Base-by-base conservation (phyloP, 1,140 invertebrate species). In the Ips typographus region DNA sequence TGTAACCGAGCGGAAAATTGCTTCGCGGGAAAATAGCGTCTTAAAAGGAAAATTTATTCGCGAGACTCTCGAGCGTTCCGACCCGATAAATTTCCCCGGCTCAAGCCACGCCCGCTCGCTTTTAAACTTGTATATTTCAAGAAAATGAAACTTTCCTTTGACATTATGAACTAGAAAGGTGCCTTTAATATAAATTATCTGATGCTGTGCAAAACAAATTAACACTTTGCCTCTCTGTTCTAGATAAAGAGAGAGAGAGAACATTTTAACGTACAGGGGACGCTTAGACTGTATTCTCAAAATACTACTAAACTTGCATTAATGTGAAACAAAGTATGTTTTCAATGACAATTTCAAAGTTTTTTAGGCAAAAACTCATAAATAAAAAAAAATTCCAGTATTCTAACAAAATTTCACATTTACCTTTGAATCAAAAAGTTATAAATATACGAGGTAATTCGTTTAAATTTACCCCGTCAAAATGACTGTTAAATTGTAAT, bases 81-180 rank as follows among this genome's bases (percentile, higher is more conserved):
- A 68, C 57, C 63, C 68, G 55, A 73, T 73, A 73, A 73, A 73
- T 73, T 68, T 70, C 40, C 59, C 49, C 22, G 49, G 37, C 5
- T 3, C 38, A 47, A 39, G 56, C 57, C 59, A 49, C 68, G 51
- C 60, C 68, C 44, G 22, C 39, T 43, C 61, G 72, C 74, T 74
- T 74, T 72, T 73, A 75, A 75, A 73, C 74, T 74, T 74, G 71
- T 74, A 72, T 74, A 71, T 72, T 73, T 72, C 71, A 75, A 75
- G 75, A 75, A 77, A 77, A 76, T 77, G 75, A 77, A 76, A 76
- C 76, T 77, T 77, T 77, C 74, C 75, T 76, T 76, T 77, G 76
- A 77, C 76, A 77, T 76, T 76, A 77, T 77, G 76, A 77, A 76
- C 76, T 77, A 75, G 73, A 77, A 77, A 77, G 76, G 76, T 76